Percentiles rank a stretch among this genome's conserved stretches.
phyloP scores from a whole-genome alignment of 2,113 vertebrate genomes.

The Corythaeola cristata region DNA sequence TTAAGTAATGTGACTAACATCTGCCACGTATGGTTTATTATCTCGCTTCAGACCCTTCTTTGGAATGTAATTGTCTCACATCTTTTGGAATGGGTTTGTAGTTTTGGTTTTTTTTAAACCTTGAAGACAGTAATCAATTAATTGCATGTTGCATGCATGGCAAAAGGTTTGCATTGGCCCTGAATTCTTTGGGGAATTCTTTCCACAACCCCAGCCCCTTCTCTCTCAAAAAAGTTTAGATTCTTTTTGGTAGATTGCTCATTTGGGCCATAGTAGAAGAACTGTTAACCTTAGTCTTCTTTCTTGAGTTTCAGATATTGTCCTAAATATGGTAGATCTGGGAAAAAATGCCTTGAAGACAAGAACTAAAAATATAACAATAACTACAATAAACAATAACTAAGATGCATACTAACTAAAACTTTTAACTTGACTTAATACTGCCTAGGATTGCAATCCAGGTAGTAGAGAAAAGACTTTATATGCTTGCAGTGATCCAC shows the following conservation, averaged over 20 bases:
- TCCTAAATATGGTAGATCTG: neutral
- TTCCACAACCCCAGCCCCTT: neutral
- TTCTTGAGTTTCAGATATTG: neutral
- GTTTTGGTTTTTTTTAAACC: neutral
- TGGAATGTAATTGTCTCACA: neutral
- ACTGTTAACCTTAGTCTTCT: neutral
- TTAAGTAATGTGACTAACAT: neutral
- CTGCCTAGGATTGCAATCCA: neutral
- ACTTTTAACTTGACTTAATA: neutral
- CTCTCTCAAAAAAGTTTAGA: neutral
- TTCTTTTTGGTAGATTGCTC: neutral
- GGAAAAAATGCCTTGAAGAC: neutral
- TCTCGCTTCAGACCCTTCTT: neutral
- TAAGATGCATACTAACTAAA: neutral
- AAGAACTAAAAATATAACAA: neutral
- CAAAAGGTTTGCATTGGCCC: neutral
- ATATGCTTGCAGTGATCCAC: neutral
- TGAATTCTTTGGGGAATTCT: neutral
- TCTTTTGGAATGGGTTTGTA: neutral
- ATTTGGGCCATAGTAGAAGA: neutral
- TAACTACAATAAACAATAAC: neutral
- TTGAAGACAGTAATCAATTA: neutral
- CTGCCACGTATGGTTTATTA: neutral
- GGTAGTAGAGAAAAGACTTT: neutral
- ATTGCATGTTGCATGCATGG: neutral